phyloP scores from a whole-genome alignment of 2,888 invertebrate species.

The Hirtodrosophila confusa region DNA sequence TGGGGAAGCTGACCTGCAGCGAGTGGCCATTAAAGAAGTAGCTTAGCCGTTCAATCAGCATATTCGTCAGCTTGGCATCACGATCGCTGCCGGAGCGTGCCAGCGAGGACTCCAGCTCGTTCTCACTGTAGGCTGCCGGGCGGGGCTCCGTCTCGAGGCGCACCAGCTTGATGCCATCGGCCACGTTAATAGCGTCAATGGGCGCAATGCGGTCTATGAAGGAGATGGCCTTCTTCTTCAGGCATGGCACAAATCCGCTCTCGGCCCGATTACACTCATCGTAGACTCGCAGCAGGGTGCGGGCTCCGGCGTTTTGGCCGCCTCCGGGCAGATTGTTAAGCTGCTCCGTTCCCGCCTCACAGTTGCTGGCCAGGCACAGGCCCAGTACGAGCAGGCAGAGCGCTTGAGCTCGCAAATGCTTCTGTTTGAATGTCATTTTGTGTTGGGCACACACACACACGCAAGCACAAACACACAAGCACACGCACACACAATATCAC shows the following conservation, averaged over 20 bases:
- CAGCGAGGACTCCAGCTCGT: constrained; percentile 88
- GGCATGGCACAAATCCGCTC: constrained; percentile 88
- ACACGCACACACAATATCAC: constrained; percentile 21
- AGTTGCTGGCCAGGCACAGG: constrained; percentile 56
- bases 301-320: constrained; percentile 86
- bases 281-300: constrained; percentile 89
- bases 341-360: constrained; percentile 79
- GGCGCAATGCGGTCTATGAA: constrained; percentile 91
- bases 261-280: constrained; percentile 90
- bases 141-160: constrained; percentile 84
- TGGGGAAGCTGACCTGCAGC: constrained; percentile 90
- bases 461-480: constrained; percentile 16
- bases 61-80: constrained; percentile 88
- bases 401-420: constrained; percentile 32
- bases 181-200: constrained; percentile 87
- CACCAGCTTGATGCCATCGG: constrained; percentile 89
- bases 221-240: constrained; percentile 92
- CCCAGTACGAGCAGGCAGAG: constrained; percentile 47
- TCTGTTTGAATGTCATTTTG: constrained; percentile 62
- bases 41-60: constrained; percentile 89
- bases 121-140: constrained; percentile 86
- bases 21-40: constrained; percentile 90
- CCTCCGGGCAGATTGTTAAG: constrained; percentile 48
- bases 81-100: constrained; percentile 88
- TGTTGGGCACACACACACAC: constrained; percentile 20